phyloP scores from a whole-genome alignment of 2,888 invertebrate genomes.

The Epistrophella euchroma region DNA sequence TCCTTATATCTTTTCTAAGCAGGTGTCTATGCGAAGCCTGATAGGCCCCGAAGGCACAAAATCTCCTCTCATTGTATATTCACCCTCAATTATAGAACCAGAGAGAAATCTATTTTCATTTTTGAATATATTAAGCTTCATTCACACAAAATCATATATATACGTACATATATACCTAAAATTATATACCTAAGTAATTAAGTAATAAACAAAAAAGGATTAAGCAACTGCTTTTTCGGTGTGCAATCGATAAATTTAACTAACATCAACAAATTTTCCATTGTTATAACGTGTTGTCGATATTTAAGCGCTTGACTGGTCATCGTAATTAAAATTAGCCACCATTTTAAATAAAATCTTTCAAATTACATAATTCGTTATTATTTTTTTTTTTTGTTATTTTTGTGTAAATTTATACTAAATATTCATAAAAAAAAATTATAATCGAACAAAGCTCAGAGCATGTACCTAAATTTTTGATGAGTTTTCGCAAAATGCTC shows the following conservation, averaged over 20 bases:
- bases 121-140: constrained; percentile 16
- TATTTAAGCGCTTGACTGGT: constrained; percentile 32
- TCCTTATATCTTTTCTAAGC: constrained; percentile 35
- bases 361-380: constrained; percentile 36
- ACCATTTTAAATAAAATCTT: constrained; percentile 56
- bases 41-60: constrained; percentile 69
- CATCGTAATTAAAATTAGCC: constrained; percentile 60
- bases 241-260: constrained; percentile 67
- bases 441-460: constrained; percentile 62
- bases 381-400: constrained; percentile 21
- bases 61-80: constrained; percentile 21
- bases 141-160: constrained; percentile 2
- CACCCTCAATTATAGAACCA: constrained; percentile 15
- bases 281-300: constrained; percentile 23
- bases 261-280: constrained; percentile 72
- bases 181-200: constrained; percentile 26
- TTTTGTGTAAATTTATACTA: not conserved
- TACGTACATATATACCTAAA: constrained; percentile 2
- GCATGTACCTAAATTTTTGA: constrained; percentile 53
- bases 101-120: constrained; percentile 6
- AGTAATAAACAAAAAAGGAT: constrained; percentile 62
- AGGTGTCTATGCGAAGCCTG: constrained; percentile 77
- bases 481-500: constrained; percentile 71
- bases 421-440: constrained; percentile 32
- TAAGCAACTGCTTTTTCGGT: constrained; percentile 45